Conservation (phyloP, 37 sponge, comb jelly and placozoan species). For the Petrosia ficiformis region DNA sequence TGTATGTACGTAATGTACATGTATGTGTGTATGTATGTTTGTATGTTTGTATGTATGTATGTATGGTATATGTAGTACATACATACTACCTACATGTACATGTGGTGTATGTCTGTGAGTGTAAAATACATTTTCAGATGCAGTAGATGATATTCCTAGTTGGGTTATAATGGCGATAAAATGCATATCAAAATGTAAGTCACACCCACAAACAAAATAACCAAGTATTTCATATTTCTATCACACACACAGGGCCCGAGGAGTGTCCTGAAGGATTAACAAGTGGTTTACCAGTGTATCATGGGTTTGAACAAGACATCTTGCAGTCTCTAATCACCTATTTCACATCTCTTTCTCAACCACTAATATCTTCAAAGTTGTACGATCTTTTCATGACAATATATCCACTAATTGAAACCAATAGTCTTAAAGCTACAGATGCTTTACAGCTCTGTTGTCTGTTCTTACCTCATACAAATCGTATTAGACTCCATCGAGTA, state of each 20-base stretch:
- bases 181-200: slow-evolving; percentile 71
- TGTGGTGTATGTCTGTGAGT: too few species aligned
- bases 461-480: slow-evolving; percentile 33
- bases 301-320: slow-evolving; percentile 58
- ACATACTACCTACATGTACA: too few species aligned
- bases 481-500: slow-evolving; percentile 33
- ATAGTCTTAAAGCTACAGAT: background rate
- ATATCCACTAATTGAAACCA: background rate
- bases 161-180: slow-evolving; percentile 54
- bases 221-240: too few species aligned
- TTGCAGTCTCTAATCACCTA: slow-evolving; percentile 40
- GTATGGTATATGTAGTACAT: too few species aligned
- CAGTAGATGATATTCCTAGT: slow-evolving; percentile 13
- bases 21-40: too few species aligned
- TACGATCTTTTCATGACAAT: slow-evolving; percentile 46
- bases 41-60: too few species aligned
- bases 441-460: slow-evolving; percentile 57
- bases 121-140: too few species aligned
- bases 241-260: slow-evolving; percentile 65
- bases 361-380: slow-evolving; percentile 37
- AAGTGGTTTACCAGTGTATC: slow-evolving; percentile 43
- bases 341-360: slow-evolving; percentile 28
- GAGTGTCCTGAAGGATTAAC: slow-evolving; percentile 36
- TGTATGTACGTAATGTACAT: too few species aligned
- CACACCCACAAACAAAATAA: background rate